Base-by-base conservation (phyloP, 37 sponge, comb jelly and placozoan species). In the Agelas oroides region DNA sequence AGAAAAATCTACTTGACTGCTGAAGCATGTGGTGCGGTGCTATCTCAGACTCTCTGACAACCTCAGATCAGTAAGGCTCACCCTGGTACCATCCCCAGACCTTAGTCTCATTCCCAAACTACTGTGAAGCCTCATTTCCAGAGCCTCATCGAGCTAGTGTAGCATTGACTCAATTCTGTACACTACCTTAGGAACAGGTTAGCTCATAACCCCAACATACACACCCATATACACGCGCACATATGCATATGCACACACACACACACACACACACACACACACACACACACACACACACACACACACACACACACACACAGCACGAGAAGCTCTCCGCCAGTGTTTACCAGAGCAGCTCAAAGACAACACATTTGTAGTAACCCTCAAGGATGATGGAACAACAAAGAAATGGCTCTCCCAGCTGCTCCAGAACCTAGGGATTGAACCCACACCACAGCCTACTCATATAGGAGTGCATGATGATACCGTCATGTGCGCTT, bases 21-120 rank as follows among this genome's bases (percentile, higher is more conserved):
- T 98, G 40, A 98, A 98, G 59, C 98, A 98, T 78, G 96, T 98
- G 8, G 95, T 98, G 15, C 35, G 98, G 53, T 98, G 98, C 76
- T 98, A 98, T 56, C 83, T 98, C 33, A 64, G 98, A 30, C 82
- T 98, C 17, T 90, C 98, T 20, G 98, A 98, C 60, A 94, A 98
- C 59, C 84, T 86, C 21, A 91, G 97, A 93, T 95, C n/a, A 34
- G 15, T n/a, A n/a, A 6, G 35, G 14, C 32, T n/a, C n/a, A n/a
- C n/a, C n/a, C n/a, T n/a, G n/a, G n/a, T n/a, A n/a, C n/a, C n/a
- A 25, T 66, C 19, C 15, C 68, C 27, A 66, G 15, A 21, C 15
- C 17, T 37, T 14, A 36, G 46, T 30, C 36, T 77, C 34, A 59
- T n/a, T 17, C 19, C 19, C 27, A 21, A 19, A n/a, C n/a, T n/a